Conservation (phyloP, 2,888 invertebrate species). For the Mythimna lalbum region DNA sequence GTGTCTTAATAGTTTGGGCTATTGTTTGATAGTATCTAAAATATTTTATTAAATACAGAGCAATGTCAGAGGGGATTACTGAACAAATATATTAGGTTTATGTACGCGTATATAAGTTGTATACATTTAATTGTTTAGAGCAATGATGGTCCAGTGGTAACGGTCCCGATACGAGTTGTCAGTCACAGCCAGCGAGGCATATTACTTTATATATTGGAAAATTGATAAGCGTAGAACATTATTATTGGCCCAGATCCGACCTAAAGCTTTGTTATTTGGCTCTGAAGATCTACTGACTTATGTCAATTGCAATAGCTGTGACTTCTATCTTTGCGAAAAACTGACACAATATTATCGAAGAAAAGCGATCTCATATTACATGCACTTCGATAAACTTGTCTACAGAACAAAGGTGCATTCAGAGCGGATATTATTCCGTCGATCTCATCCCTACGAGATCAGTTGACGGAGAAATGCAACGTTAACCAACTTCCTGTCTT, state of each 20-base stretch:
- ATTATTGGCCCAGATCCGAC: no score
- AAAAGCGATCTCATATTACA: constrained; percentile 1
- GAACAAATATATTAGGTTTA: no score
- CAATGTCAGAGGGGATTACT: no score
- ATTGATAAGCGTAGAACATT: no score
- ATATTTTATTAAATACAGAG: constrained; percentile 16
- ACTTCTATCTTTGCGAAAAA: neutral
- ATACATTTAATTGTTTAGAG: no score
- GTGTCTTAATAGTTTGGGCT: constrained; percentile 3
- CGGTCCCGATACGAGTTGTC: no score
- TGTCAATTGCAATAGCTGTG: neutral
- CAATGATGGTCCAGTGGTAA: no score
- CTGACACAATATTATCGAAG: constrained; percentile 5
- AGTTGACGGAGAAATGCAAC: constrained; percentile 5
- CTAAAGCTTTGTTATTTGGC: neutral
- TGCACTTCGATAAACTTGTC: neutral
- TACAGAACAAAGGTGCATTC: constrained; percentile 25
- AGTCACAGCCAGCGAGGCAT: no score
- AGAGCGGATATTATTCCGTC: constrained; percentile 40
- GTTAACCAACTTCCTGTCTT: neutral
- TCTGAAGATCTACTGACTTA: neutral
- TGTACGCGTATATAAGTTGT: no score
- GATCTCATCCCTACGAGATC: constrained; percentile 12
- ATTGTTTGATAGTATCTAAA: constrained; percentile 32
- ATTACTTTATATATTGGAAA: no score